Conservation (phyloP, 1,140 invertebrate species). For the Sarcophaga peregrina region DNA sequence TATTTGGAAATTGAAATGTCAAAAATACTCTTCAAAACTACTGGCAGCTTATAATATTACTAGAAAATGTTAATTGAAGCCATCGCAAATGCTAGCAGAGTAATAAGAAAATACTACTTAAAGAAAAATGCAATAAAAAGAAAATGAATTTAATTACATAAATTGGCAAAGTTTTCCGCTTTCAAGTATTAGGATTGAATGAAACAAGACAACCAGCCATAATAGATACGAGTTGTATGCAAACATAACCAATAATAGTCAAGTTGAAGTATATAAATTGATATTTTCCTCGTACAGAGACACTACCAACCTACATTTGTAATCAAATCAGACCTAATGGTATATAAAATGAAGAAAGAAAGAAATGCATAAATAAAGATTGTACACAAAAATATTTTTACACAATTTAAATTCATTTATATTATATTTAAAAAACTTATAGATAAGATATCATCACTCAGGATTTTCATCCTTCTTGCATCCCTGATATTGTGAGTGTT, state of each 20-base stretch:
- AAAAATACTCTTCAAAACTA: constrained; percentile 1
- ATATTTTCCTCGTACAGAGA: too few species aligned
- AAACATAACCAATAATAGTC: constrained; percentile 7
- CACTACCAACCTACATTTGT: too few species aligned
- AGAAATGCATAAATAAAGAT: too few species aligned
- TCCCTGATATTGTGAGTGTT: too few species aligned
- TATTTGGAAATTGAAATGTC: not conserved
- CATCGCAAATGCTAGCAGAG: not conserved
- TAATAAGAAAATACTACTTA: too few species aligned
- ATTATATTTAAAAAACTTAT: too few species aligned
- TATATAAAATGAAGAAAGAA: too few species aligned
- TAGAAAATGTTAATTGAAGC: not conserved
- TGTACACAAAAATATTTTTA: too few species aligned
- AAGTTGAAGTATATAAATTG: not conserved
- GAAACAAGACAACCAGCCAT: not conserved
- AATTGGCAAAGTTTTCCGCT: constrained; percentile 18
- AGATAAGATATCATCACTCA: too few species aligned
- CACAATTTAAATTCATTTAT: too few species aligned
- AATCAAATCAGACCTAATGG: too few species aligned
- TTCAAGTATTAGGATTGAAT: not conserved
- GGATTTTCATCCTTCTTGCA: too few species aligned
- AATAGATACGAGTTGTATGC: not conserved
- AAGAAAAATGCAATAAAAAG: not conserved
- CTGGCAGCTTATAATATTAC: not conserved
- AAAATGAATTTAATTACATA: constrained; percentile 11